Conservation (phyloP, 1,140 invertebrate genomes). For the Goniozus legneri region DNA sequence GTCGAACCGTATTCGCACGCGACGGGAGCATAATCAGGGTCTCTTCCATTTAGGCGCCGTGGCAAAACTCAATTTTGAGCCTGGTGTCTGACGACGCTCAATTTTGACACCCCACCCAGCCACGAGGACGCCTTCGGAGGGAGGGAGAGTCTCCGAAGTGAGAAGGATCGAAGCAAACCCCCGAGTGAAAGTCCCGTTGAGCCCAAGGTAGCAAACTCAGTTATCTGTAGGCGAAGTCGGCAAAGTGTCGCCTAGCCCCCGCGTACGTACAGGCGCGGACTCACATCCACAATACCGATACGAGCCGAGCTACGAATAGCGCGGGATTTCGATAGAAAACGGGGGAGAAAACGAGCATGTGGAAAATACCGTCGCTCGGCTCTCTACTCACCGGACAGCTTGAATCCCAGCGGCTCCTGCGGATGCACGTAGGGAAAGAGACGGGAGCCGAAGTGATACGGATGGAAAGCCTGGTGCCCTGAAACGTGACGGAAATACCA, state of each 20-base stretch:
- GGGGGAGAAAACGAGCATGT: no score
- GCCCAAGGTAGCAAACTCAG: slow-evolving; percentile 40
- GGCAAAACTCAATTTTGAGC: slow-evolving; percentile 54
- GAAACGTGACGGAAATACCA: slow-evolving; percentile 39
- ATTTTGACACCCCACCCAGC: slow-evolving; percentile 51
- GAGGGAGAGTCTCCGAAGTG: not conserved
- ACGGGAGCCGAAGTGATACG: slow-evolving; percentile 78
- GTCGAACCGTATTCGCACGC: no score
- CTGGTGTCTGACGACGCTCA: slow-evolving; percentile 40
- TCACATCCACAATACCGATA: no score
- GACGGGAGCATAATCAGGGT: slow-evolving; percentile 46
- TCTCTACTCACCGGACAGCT: slow-evolving; percentile 71
- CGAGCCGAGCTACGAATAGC: no score
- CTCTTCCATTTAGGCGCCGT: slow-evolving; percentile 41
- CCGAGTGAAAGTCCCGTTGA: no score
- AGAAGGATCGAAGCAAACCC: not conserved
- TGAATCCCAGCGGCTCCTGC: slow-evolving; percentile 76
- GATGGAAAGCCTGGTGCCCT: slow-evolving; percentile 80
- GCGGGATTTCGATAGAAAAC: no score
- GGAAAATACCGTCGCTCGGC: slow-evolving; percentile 20
- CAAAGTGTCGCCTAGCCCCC: no score
- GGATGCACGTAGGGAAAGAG: slow-evolving; percentile 76
- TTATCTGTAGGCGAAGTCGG: slow-evolving; percentile 37
- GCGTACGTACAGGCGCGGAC: no score
- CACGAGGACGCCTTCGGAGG: slow-evolving; percentile 31